Conservation (phyloP, 2,888 invertebrate genomes). For the Habroteleia sp. region DNA sequence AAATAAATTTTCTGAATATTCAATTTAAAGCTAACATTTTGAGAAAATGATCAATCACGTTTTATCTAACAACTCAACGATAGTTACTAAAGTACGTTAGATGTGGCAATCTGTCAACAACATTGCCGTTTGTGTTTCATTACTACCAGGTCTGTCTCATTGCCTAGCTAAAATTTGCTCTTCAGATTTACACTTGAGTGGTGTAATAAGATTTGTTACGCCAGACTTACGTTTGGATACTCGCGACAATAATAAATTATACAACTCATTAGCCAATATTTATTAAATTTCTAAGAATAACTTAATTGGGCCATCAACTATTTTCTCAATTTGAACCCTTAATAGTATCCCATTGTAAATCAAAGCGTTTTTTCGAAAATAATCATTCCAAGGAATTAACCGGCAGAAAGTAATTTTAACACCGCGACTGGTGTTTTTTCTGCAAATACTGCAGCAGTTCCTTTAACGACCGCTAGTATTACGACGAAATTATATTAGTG, state of each 20-base stretch:
- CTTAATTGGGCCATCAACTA: slow-evolving; percentile 10
- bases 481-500: slow-evolving; percentile 43
- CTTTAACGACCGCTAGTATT: slow-evolving; percentile 40
- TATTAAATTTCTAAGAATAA: slow-evolving; percentile 13
- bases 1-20: not conserved
- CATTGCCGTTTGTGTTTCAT: slow-evolving; percentile 61
- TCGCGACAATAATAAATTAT: slow-evolving; percentile 45
- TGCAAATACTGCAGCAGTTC: slow-evolving; percentile 21
- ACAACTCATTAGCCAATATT: slow-evolving; percentile 27
- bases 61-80: slow-evolving; percentile 47
- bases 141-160: slow-evolving; percentile 50
- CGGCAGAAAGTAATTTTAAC: slow-evolving; percentile 32
- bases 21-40: slow-evolving; percentile 13
- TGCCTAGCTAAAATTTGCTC: slow-evolving; percentile 55
- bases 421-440: slow-evolving; percentile 19
- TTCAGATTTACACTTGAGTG: slow-evolving; percentile 57
- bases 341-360: slow-evolving; percentile 13
- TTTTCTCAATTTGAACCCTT: not conserved
- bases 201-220: slow-evolving; percentile 51
- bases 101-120: slow-evolving; percentile 58
- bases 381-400: slow-evolving; percentile 20
- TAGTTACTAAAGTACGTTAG: slow-evolving; percentile 48
- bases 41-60: slow-evolving; percentile 48
- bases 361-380: slow-evolving; percentile 25
- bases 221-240: slow-evolving; percentile 28